phyloP scores from a whole-genome alignment of 1,140 invertebrate genomes.

The Zophobas morio region DNA sequence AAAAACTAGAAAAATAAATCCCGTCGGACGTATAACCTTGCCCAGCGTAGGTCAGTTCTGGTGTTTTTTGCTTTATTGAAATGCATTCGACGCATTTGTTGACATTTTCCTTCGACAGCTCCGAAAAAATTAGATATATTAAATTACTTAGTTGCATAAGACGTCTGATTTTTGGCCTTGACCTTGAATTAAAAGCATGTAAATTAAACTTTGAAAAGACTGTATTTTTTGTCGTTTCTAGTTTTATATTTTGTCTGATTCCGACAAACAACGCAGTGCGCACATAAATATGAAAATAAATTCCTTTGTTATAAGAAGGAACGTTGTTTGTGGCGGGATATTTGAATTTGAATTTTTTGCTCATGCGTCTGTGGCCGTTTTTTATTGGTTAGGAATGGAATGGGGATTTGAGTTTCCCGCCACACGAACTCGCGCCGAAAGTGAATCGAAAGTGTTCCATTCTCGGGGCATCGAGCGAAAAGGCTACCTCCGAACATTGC shows the following conservation, averaged over 20 bases:
- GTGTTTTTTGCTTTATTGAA: neutral
- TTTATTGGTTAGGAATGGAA: too few relatives aligned
- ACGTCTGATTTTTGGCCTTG: neutral
- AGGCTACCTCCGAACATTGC: neutral
- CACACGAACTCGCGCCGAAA: neutral
- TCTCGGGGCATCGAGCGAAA: neutral
- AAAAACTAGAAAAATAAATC: too few relatives aligned
- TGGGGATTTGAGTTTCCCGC: too few relatives aligned
- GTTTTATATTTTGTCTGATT: too few relatives aligned
- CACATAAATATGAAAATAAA: too few relatives aligned
- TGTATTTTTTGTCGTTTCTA: too few relatives aligned
- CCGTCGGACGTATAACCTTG: neutral
- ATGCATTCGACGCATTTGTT: neutral
- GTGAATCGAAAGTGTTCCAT: neutral
- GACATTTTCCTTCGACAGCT: neutral
- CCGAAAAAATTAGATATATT: neutral
- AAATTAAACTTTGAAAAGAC: too few relatives aligned
- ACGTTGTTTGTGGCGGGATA: too few relatives aligned
- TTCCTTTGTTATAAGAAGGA: too few relatives aligned
- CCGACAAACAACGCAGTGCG: too few relatives aligned
- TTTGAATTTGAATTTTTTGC: too few relatives aligned
- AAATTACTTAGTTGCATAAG: neutral
- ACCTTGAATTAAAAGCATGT: neutral
- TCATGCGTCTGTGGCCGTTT: too few relatives aligned
- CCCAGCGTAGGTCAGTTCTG: constrained; percentile 4